Conservation (phyloP, 2,113 vertebrate species). For the Motacilla tschutschensis region DNA sequence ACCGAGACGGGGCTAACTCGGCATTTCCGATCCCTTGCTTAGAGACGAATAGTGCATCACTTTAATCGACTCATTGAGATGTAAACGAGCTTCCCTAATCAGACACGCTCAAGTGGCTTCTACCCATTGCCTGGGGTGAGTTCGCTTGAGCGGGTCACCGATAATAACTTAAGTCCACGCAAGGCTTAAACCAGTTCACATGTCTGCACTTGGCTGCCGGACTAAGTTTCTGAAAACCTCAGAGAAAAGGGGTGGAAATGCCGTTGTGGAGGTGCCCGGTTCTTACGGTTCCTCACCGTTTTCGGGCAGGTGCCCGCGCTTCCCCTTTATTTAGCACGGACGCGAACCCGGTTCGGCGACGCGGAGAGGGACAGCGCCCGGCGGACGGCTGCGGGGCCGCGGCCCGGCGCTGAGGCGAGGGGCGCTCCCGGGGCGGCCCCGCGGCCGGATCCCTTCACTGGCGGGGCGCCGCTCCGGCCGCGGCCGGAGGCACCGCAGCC, state of each 20-base stretch:
- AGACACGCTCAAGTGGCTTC: neutral
- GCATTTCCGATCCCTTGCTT: neutral
- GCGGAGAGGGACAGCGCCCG: neutral
- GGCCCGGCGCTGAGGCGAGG: neutral
- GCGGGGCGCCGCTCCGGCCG: neutral
- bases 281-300: neutral
- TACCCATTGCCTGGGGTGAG: neutral
- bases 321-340: neutral
- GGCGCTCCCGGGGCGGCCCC: neutral
- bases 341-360: accelerated
- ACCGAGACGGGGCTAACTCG: neutral
- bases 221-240: neutral
- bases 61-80: neutral
- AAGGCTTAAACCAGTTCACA: neutral
- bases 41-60: neutral
- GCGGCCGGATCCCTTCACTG: accelerated
- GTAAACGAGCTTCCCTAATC: neutral
- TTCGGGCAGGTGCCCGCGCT: neutral
- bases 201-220: neutral
- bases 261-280: neutral
- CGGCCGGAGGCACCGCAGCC: neutral
- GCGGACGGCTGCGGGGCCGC: neutral
- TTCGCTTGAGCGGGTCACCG: neutral
- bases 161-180: neutral
- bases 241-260: neutral